Conservation (phyloP, 2,888 invertebrate genomes). For the Lingula anatina region DNA sequence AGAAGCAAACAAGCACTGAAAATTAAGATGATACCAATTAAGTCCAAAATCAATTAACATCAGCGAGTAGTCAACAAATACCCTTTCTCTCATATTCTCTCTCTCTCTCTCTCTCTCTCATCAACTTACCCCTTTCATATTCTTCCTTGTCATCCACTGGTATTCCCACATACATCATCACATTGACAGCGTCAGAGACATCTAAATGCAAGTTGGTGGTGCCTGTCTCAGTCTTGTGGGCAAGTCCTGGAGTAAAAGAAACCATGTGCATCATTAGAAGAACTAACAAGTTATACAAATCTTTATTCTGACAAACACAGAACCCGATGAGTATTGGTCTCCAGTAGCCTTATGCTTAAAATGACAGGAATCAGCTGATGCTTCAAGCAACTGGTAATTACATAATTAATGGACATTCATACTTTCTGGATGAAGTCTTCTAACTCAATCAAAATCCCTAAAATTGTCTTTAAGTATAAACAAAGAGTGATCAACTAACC, state of each 20-base stretch:
- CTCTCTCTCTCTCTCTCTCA: background rate
- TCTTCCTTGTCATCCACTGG: slow-evolving; percentile 68
- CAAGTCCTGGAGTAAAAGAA: slow-evolving; percentile 24
- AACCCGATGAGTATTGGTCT: background rate
- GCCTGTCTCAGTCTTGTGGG: slow-evolving; percentile 61
- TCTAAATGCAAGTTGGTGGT: slow-evolving; percentile 96
- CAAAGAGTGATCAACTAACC: no score
- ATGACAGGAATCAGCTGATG: no score
- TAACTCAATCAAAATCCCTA: no score
- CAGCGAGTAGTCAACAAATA: no score
- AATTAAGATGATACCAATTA: no score
- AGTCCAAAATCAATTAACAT: no score
- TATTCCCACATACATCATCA: slow-evolving; percentile 92
- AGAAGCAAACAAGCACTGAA: no score
- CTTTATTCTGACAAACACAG: background rate
- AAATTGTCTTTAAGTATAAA: no score
- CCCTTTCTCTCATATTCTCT: background rate
- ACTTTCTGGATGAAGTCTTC: no score
- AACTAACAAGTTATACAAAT: background rate
- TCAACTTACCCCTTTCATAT: slow-evolving; percentile 61
- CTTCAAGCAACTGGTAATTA: no score
- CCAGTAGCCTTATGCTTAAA: no score
- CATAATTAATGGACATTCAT: no score
- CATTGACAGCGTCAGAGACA: slow-evolving; percentile 94
- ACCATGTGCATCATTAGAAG: background rate